Evolutionary conservation across 2,797 vertebrate species (phyloP).

Genomic region (Gymnoscopelus braueri): DNA sequence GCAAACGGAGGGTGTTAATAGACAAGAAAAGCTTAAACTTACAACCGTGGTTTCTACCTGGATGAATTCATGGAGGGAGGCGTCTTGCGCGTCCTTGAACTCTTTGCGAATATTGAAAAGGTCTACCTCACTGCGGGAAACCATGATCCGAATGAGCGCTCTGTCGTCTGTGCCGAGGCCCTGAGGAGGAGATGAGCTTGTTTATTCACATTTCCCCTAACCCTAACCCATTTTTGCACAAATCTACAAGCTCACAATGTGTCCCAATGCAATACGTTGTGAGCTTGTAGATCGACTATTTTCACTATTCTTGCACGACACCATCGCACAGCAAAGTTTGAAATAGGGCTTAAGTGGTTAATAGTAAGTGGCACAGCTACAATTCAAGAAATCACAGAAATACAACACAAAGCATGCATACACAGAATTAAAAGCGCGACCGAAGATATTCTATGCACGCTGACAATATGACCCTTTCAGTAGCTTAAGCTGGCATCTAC

Average conservation of each 20-base stretch:
- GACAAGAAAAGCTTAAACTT: conserved; percentile 66
- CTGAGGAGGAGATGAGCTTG: conserved; percentile 69
- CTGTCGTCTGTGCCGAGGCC: conserved; percentile 94
- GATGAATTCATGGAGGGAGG: conserved; percentile 91
- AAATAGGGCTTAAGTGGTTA: no score
- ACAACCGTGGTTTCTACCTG: conserved; percentile 88
- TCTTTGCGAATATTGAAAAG: conserved; percentile 93
- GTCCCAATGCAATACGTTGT: no score
- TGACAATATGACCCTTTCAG: conserved; percentile 17
- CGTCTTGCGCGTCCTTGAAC: conserved; percentile 91
- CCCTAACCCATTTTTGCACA: no score
- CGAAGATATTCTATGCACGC: conserved; percentile 13
- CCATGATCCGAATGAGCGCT: conserved; percentile 93
- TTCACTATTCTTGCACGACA: no score
- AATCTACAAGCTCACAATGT: no score
- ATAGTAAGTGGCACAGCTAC: not conserved
- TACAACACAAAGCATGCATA: conserved; percentile 1
- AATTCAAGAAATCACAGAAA: conserved; percentile 2
- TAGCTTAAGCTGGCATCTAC: not conserved
- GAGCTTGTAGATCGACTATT: no score
- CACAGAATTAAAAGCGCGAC: conserved; percentile 16
- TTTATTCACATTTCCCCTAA: conserved; percentile 11
- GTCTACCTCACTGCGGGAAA: conserved; percentile 92
- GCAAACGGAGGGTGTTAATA: conserved; percentile 52
- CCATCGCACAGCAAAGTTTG: no score